Evolutionary conservation across 2,113 vertebrate genomes (phyloP).

Genomic region (Passer montanus): DNA sequence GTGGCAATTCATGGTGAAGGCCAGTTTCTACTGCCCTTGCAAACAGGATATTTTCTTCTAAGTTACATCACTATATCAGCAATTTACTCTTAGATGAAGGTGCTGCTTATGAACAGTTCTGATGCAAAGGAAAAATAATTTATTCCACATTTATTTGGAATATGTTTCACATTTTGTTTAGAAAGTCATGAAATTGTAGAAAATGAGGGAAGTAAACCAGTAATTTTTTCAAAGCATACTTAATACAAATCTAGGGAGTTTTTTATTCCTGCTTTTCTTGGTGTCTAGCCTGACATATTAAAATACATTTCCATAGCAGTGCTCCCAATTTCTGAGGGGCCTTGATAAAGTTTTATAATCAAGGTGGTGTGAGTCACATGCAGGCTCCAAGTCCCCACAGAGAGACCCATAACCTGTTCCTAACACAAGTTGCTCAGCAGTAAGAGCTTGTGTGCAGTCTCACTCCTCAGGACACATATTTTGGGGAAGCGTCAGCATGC

Average conservation of each 20-base stretch:
- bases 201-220: neutral
- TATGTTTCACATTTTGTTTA: neutral
- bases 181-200: neutral
- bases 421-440: neutral
- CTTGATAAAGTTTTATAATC: neutral
- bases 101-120: neutral
- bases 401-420: neutral
- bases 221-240: neutral
- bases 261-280: neutral
- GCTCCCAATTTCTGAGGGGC: neutral
- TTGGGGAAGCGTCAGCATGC: neutral
- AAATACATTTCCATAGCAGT: neutral
- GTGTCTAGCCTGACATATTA: neutral
- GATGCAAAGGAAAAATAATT: neutral
- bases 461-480: neutral
- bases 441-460: neutral
- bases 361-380: neutral
- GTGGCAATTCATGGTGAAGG: neutral
- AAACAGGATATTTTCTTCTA: neutral
- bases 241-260: neutral
- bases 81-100: neutral
- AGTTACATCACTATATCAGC: neutral
- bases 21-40: slow-evolving; percentile 9
- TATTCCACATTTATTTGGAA: neutral
- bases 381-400: neutral